These are phyloP conservation scores for Eciton burchellii DNA, from an alignment of 1,140 invertebrate species.

Conservation along the genomic window DNA sequence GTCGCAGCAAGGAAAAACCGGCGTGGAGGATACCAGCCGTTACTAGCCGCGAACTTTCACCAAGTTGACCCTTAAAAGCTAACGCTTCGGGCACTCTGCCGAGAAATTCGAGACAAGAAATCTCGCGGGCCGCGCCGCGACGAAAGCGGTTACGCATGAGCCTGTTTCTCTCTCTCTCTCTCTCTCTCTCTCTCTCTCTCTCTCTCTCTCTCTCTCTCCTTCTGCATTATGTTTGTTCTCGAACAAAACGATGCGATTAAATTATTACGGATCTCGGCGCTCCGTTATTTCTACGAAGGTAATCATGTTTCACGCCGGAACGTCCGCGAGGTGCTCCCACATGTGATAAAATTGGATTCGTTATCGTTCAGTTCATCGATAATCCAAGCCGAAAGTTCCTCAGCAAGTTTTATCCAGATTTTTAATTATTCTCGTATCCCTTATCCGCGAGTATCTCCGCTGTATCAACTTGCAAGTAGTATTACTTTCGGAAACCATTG, in stretches of 20 bases:
- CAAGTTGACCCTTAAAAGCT: conserved; percentile 71
- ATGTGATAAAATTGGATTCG: too few species aligned
- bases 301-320: neutral
- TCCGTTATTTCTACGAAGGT: neutral
- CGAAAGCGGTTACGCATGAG: conserved; percentile 41
- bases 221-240: neutral
- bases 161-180: neutral
- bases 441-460: too few species aligned
- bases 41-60: conserved; percentile 57
- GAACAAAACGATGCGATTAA: neutral
- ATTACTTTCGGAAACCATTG: too few species aligned
- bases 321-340: too few species aligned
- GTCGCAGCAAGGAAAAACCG: conserved; percentile 33
- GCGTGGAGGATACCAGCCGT: conserved; percentile 25
- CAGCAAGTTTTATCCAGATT: too few species aligned
- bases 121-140: conserved; percentile 27
- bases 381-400: too few species aligned
- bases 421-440: too few species aligned
- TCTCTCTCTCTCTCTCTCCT: neutral
- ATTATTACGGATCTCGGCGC: conserved; percentile 8
- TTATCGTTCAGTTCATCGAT: too few species aligned
- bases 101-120: conserved; percentile 67
- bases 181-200: too few species aligned
- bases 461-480: too few species aligned
- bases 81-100: conserved; percentile 26